Percentiles rank a stretch among this genome's conserved stretches.
Conservation (phyloP, 2,888 invertebrate species). For the Microplitis deprimator region DNA sequence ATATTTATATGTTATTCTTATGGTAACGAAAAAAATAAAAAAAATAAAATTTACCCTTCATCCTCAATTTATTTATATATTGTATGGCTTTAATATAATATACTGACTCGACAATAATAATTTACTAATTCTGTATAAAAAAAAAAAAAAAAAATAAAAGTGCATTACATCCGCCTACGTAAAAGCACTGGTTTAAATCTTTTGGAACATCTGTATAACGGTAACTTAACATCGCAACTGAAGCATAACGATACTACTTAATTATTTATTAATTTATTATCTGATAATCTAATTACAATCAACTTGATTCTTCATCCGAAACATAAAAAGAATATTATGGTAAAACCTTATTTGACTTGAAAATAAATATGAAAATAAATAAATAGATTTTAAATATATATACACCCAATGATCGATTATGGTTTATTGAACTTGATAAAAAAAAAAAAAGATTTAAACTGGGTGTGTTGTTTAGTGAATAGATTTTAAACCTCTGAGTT, state of each 20-base stretch:
- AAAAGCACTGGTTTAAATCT: background rate
- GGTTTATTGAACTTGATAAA: too few relatives aligned
- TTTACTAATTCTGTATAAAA: slow-evolving; percentile 41
- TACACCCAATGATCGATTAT: too few relatives aligned
- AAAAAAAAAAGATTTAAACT: too few relatives aligned
- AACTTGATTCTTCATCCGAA: background rate
- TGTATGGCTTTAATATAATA: slow-evolving; percentile 11
- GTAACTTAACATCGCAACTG: slow-evolving; percentile 3
- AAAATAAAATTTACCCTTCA: background rate
- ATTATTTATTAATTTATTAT: background rate
- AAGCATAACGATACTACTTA: background rate
- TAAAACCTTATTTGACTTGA: background rate
- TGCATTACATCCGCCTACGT: slow-evolving; percentile 45
- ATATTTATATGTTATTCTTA: slow-evolving; percentile 40
- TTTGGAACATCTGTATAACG: slow-evolving; percentile 38
- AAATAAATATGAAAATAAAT: too few relatives aligned
- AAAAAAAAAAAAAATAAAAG: background rate
- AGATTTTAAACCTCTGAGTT: too few relatives aligned
- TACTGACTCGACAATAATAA: slow-evolving; percentile 39
- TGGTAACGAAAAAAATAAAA: background rate
- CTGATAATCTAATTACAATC: background rate
- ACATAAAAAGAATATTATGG: background rate
- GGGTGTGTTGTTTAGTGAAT: too few relatives aligned
- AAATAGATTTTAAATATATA: too few relatives aligned
- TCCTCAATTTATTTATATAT: slow-evolving; percentile 37